phyloP scores from a whole-genome alignment of 2,113 vertebrate genomes.

The Gymnocephalus cernua region DNA sequence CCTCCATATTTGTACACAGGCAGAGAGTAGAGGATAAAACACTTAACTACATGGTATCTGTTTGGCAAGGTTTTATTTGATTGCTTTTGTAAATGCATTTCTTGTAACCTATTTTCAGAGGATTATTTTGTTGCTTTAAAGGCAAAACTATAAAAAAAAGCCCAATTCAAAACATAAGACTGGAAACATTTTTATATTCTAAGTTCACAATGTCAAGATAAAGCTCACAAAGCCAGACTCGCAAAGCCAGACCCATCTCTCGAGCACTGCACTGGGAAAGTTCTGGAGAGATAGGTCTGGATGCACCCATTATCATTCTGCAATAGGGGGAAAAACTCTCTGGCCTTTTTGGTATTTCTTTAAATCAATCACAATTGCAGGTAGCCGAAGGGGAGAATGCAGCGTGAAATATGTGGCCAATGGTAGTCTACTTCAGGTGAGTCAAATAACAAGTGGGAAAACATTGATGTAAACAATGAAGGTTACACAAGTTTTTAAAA shows the following conservation, averaged over 20 bases:
- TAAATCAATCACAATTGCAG: too few species aligned
- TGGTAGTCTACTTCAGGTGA: not conserved
- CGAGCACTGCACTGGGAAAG: too few species aligned
- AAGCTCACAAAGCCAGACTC: too few species aligned
- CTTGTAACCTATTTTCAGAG: not conserved
- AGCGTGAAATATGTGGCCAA: not conserved
- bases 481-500: not conserved
- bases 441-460: not conserved
- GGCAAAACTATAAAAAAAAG: not conserved
- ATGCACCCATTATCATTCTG: too few species aligned
- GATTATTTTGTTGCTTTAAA: slow-evolving; percentile 18
- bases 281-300: too few species aligned
- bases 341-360: too few species aligned
- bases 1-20: slow-evolving; percentile 25
- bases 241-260: too few species aligned
- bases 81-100: slow-evolving; percentile 18
- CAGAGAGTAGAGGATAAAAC: not conserved
- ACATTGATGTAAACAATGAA: not conserved
- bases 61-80: not conserved
- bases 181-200: slow-evolving; percentile 20
- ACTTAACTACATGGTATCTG: not conserved
- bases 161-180: slow-evolving; percentile 1
- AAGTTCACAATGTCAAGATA: too few species aligned
- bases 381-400: too few species aligned
- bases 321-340: too few species aligned